These are phyloP conservation scores for Procapra przewalskii DNA, from an alignment of 2,113 vertebrate species.

Conservation along the genomic window DNA sequence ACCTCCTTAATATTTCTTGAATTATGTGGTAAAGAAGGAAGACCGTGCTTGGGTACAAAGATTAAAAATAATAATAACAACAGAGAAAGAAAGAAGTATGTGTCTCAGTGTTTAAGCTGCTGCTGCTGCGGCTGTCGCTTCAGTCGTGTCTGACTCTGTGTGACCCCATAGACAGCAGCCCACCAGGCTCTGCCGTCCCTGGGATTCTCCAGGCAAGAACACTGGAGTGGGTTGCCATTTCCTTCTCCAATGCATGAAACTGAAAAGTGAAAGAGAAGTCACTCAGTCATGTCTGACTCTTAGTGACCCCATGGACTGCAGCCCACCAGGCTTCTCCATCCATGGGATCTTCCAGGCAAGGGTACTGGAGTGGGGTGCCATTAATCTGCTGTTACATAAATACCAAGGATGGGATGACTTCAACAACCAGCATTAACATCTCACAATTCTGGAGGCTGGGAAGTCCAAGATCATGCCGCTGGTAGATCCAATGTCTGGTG, in stretches of 20 bases:
- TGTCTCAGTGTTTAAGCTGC: background rate
- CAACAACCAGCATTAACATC: background rate
- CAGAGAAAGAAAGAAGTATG: background rate
- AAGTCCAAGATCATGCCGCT: background rate
- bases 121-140: too few species aligned
- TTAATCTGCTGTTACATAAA: background rate
- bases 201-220: too few species aligned
- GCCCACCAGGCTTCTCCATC: too few species aligned
- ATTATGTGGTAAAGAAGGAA: background rate
- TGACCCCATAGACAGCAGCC: rapidly evolving
- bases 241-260: too few species aligned
- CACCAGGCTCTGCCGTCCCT: too few species aligned
- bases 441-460: background rate
- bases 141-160: too few species aligned
- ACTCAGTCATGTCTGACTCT: too few species aligned
- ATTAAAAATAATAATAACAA: background rate
- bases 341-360: too few species aligned
- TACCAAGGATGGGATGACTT: background rate
- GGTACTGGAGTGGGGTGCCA: too few species aligned
- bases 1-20: background rate
- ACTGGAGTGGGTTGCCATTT: too few species aligned
- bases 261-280: too few species aligned
- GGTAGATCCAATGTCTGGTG: background rate
- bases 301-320: too few species aligned
- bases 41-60: background rate